These are phyloP conservation scores for Gallirallus australis DNA, from an alignment of 2,797 vertebrate species.

Conservation along the genomic window DNA sequence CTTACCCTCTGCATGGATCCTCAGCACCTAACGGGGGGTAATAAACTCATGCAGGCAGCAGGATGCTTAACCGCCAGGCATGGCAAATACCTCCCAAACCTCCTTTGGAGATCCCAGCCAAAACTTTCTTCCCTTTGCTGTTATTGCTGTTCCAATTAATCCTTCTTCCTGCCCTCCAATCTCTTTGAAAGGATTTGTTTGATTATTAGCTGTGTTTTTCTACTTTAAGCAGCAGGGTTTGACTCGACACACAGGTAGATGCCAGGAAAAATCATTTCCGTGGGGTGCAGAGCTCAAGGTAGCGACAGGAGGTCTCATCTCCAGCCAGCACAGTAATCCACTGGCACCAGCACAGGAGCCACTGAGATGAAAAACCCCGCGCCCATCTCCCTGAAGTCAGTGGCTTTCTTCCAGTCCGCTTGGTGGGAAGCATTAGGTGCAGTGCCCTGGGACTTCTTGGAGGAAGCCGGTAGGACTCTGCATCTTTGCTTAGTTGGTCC, in stretches of 20 bases:
- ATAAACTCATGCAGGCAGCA: neutral
- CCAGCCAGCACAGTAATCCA: accelerated
- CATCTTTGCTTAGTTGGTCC: neutral
- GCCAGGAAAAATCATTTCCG: neutral
- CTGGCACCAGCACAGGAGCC: accelerated
- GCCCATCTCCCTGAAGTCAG: neutral
- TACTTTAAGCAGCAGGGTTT: neutral
- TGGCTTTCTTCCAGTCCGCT: neutral
- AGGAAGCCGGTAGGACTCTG: neutral
- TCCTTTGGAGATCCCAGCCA: neutral
- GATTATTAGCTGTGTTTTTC: neutral
- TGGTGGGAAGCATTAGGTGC: neutral
- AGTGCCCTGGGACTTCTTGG: neutral
- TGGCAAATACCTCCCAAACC: neutral
- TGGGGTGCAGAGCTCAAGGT: neutral
- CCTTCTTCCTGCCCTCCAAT: neutral
- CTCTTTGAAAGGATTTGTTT: neutral
- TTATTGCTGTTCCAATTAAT: neutral
- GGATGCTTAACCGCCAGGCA: neutral
- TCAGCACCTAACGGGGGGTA: neutral
- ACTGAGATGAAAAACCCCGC: accelerated
- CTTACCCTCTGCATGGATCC: neutral
- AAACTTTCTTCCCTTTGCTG: neutral
- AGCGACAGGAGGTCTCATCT: neutral
- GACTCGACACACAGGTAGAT: neutral